Conservation (phyloP, 2,888 invertebrate genomes). For the Elegia similella region DNA sequence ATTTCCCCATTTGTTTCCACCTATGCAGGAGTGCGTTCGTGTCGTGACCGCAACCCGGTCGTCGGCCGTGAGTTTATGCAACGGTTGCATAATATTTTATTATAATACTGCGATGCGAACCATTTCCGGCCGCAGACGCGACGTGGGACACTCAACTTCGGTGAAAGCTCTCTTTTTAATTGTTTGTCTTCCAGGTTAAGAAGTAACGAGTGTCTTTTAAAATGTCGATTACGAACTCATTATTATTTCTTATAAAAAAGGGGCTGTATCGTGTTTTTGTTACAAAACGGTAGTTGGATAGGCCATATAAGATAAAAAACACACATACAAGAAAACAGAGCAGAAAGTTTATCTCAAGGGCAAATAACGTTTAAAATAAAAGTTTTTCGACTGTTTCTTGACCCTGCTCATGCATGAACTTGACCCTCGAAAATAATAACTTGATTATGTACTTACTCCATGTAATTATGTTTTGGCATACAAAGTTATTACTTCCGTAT, state of each 20-base stretch:
- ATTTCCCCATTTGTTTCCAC: slow-evolving; percentile 11
- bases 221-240: neutral
- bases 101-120: slow-evolving; percentile 5
- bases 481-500: neutral
- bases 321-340: no score
- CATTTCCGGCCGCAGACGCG: slow-evolving; percentile 40
- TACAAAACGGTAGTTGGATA: no score
- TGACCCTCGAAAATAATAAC: slow-evolving; percentile 7
- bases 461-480: neutral
- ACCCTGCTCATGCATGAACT: slow-evolving; percentile 10
- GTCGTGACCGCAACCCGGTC: slow-evolving; percentile 10
- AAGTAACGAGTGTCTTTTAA: neutral
- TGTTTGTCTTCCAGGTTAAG: neutral
- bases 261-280: no score
- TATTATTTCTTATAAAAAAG: no score
- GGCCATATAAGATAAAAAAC: no score
- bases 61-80: slow-evolving; percentile 16
- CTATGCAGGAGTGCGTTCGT: neutral
- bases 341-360: no score
- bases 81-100: slow-evolving; percentile 35
- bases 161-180: slow-evolving; percentile 36
- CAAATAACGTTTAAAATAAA: no score
- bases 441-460: neutral
- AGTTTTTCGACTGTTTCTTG: neutral
- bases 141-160: slow-evolving; percentile 41